phyloP scores from a whole-genome alignment of 2,797 vertebrate genomes.

The Okamejei kenojei region DNA sequence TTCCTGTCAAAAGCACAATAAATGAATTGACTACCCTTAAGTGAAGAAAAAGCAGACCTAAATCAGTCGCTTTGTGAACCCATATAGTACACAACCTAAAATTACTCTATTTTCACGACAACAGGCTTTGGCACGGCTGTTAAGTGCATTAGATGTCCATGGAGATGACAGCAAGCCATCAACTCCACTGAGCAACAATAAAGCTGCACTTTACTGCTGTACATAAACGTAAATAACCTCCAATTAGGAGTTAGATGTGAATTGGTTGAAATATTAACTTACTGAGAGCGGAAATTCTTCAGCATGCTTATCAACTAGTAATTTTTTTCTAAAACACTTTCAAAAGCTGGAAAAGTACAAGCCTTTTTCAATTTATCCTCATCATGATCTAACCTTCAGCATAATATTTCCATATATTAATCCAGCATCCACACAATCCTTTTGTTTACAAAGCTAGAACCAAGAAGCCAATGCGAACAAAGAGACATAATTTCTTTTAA shows the following conservation, averaged over 20 bases:
- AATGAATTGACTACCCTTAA: slow-evolving; percentile 30
- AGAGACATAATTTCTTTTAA: neutral
- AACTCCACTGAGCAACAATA: slow-evolving; percentile 29
- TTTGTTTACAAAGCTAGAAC: neutral
- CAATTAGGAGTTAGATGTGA: slow-evolving; percentile 31
- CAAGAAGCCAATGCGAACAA: neutral
- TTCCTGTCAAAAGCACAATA: slow-evolving; percentile 36
- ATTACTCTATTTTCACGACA: slow-evolving; percentile 30
- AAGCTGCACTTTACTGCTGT: slow-evolving; percentile 25
- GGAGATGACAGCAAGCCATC: slow-evolving; percentile 40
- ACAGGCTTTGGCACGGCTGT: slow-evolving; percentile 4
- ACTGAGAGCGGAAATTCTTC: slow-evolving; percentile 18
- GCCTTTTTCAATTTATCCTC: neutral
- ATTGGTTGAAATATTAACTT: slow-evolving; percentile 36
- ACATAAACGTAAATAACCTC: slow-evolving; percentile 39
- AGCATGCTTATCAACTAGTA: neutral
- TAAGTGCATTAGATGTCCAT: slow-evolving; percentile 39
- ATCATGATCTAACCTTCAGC: neutral
- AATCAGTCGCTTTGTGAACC: slow-evolving; percentile 32
- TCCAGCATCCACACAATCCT: neutral
- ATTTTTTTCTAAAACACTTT: neutral
- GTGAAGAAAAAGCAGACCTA: slow-evolving; percentile 28
- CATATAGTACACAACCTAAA: slow-evolving; percentile 11
- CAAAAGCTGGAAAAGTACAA: neutral
- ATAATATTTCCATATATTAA: slow-evolving; percentile 17